phyloP scores from a whole-genome alignment of 2,113 vertebrate genomes.

The Petrocephalus zakoni region DNA sequence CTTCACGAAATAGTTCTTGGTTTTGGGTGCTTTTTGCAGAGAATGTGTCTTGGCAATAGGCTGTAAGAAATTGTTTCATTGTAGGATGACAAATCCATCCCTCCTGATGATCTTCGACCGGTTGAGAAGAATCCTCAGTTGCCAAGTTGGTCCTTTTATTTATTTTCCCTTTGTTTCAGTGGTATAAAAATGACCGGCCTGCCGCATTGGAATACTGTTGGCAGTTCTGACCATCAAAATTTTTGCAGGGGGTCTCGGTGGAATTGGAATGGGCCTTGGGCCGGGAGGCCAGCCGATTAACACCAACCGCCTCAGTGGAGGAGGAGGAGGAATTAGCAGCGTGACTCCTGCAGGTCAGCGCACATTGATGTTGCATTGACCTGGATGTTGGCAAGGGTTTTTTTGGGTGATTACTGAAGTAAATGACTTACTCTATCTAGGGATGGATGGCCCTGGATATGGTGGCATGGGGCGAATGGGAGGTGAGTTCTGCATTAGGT shows the following conservation, averaged over 20 bases:
- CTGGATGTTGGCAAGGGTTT: neutral
- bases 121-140: constrained; percentile 82
- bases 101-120: constrained; percentile 80
- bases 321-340: constrained; percentile 67
- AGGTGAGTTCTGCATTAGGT: constrained; percentile 50
- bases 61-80: constrained; percentile 26
- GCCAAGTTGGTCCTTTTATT: constrained; percentile 71
- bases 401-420: neutral
- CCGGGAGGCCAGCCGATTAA: constrained; percentile 93
- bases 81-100: constrained; percentile 94
- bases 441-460: constrained; percentile 82
- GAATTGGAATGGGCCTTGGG: constrained; percentile 94
- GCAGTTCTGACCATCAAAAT: neutral
- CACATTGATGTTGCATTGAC: neutral
- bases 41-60: neutral
- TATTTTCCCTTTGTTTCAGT: neutral
- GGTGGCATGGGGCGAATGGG: constrained; percentile 86
- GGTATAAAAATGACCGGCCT: neutral
- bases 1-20: neutral
- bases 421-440: constrained; percentile 40
- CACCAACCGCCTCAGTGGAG: constrained; percentile 72
- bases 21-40: neutral
- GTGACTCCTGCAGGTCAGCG: constrained; percentile 82
- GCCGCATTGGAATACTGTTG: neutral
- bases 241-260: constrained; percentile 82